Evolutionary conservation across 2,113 vertebrate species (phyloP), one percentile per base, ranked within the genome.

Genomic region (Megaleporinus macrocephalus): DNA sequence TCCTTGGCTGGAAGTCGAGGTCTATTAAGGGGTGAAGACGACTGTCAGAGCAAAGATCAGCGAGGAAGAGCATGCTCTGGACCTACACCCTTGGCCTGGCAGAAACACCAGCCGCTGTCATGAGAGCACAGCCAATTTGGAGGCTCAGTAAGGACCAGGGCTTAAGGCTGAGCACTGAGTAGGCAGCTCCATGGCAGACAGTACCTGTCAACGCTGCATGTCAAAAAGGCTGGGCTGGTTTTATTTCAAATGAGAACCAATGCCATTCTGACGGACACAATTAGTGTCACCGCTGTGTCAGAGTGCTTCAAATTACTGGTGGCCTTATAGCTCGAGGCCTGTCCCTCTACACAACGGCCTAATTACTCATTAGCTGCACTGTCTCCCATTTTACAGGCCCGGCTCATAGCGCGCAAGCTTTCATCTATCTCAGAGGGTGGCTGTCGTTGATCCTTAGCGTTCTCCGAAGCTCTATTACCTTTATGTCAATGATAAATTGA

Each of bases 231-330:
- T n/a, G 76, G 51, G 90, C 88, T 80, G 90, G 88, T 89, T 90
- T 89, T 89, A 89, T 88, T 93, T 89, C 78, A 89, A 91, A 90
- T 86, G 88, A 91, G 94, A 94, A 94, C 92, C 87, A 73, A 88
- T 89, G 84, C 79, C 80, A 20, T 76, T 88, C 88, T 82, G 84
- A 92, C 90, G 89, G 90, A 89, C 78, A 73, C 84, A 90, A 90
- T 90, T 92, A 90, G 90, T 93, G 91, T 92, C 92, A 92, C 84
- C 91, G 87, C 88, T 85, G 83, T 88, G 86, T 92, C 89, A 82
- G 79, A 87, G 86, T 90, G 90, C 83, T 87, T 88, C 89, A 91
- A 91, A 88, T 87, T 71, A 88, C 86, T 83, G 76, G 82, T 88
- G 91, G 91, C 91, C 90, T 89, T 78, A 91, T 89, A 81, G 80